Evolutionary conservation across 2,797 vertebrate species (phyloP).

Genomic region (Tenualosa ilisha): DNA sequence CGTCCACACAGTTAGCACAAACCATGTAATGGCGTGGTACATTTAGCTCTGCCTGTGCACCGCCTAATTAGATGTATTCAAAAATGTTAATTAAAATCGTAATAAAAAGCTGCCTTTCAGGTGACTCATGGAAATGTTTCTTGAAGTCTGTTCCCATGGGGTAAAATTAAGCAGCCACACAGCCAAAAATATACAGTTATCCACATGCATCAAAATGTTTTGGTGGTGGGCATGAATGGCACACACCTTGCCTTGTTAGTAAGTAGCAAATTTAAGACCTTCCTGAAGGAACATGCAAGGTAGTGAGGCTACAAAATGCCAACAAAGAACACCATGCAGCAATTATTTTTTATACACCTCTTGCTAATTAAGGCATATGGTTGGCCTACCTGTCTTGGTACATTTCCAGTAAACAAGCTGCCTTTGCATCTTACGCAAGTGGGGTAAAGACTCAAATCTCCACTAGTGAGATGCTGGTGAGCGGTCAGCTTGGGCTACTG

Average conservation of each 20-base stretch:
- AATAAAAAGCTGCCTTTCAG: not conserved
- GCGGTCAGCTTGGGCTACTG: not conserved
- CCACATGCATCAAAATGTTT: not conserved
- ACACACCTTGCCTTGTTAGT: not conserved
- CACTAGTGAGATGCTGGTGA: not conserved
- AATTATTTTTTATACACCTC: not conserved
- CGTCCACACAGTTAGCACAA: not conserved
- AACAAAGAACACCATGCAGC: not conserved
- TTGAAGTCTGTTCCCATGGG: not conserved
- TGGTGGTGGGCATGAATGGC: not conserved
- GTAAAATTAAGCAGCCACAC: not conserved
- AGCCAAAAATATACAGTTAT: not conserved
- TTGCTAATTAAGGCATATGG: not conserved
- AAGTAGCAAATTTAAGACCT: not conserved
- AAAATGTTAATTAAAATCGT: not conserved
- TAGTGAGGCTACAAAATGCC: not conserved
- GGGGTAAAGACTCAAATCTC: not conserved
- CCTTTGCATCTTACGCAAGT: not conserved
- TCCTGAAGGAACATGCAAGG: not conserved
- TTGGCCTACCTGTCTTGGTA: not conserved
- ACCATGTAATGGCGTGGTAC: not conserved
- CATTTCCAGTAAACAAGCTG: not conserved
- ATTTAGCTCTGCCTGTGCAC: not conserved
- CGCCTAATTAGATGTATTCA: not conserved
- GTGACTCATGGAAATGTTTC: not conserved